Percentiles rank a stretch among this genome's conserved stretches.
phyloP scores from a whole-genome alignment of 2,797 vertebrate species.

The Carduelis carduelis region DNA sequence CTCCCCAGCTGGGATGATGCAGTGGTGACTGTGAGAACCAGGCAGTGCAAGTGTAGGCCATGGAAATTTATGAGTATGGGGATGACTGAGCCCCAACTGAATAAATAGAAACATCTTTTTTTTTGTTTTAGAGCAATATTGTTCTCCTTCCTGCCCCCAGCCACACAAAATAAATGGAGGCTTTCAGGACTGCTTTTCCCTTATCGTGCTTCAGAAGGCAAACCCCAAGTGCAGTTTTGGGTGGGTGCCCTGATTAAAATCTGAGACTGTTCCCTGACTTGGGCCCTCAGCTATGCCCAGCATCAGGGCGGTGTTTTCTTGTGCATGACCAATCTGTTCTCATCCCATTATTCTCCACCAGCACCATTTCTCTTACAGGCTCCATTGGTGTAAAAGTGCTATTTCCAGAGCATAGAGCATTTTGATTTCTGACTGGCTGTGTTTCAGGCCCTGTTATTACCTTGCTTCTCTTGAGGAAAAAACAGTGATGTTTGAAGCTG shows the following conservation, averaged over 20 bases:
- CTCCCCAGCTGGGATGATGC: rapidly evolving
- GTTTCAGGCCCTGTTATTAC: neutral
- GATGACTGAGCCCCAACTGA: neutral
- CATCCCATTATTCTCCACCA: neutral
- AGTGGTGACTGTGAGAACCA: neutral
- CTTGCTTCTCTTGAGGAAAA: neutral
- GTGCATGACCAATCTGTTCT: neutral
- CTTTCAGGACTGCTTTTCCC: neutral
- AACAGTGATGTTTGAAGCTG: neutral
- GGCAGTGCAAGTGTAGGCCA: too few species aligned
- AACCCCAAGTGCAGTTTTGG: neutral
- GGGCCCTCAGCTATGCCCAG: neutral
- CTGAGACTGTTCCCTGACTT: neutral
- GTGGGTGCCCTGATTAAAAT: neutral
- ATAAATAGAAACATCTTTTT: neutral
- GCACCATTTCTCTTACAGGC: neutral
- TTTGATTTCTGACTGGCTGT: neutral
- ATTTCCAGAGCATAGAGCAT: neutral
- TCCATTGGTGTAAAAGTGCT: neutral
- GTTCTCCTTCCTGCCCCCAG: neutral
- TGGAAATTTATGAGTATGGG: neutral
- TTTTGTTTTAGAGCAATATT: rapidly evolving
- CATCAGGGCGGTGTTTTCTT: neutral
- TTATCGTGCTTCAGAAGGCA: neutral
- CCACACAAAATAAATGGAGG: neutral